Percentiles rank a stretch among this genome's conserved stretches.
phyloP scores from a whole-genome alignment of 2,113 vertebrate genomes.

The Corvus moneduloides region DNA sequence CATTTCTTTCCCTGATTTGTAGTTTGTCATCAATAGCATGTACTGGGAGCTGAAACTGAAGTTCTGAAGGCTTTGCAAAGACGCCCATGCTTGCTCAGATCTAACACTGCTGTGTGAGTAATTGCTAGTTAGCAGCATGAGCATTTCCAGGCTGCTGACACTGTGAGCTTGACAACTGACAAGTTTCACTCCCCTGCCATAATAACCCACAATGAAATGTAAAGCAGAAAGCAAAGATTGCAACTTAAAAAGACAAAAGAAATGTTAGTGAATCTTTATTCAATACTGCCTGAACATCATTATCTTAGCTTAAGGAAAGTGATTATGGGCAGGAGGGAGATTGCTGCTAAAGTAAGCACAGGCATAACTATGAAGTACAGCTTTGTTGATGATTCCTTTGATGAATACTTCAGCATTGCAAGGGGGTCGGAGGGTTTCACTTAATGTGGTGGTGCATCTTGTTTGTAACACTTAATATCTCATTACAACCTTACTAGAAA shows the following conservation, averaged over 20 bases:
- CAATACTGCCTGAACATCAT: background rate
- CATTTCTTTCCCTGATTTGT: background rate
- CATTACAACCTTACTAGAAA: background rate
- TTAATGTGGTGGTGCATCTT: background rate
- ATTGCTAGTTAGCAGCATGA: slow-evolving; percentile 44
- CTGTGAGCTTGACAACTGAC: background rate
- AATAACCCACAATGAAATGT: slow-evolving; percentile 53
- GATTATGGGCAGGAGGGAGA: background rate
- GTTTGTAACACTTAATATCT: background rate
- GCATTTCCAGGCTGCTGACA: slow-evolving; percentile 10
- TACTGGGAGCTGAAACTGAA: background rate
- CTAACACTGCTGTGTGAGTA: background rate
- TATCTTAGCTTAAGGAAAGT: background rate
- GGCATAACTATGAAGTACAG: background rate
- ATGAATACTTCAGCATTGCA: background rate
- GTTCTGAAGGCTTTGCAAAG: background rate
- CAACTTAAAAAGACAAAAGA: background rate
- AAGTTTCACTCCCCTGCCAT: slow-evolving; percentile 15
- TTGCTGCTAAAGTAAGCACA: background rate
- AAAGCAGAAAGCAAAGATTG: slow-evolving; percentile 10
- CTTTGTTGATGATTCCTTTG: background rate
- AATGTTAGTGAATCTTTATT: background rate
- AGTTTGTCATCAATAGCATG: background rate
- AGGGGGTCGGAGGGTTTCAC: background rate
- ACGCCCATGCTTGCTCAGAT: background rate